These are phyloP conservation scores for Protaetia brevitarsis DNA, from an alignment of 1,140 invertebrate genomes.

Conservation along the genomic window DNA sequence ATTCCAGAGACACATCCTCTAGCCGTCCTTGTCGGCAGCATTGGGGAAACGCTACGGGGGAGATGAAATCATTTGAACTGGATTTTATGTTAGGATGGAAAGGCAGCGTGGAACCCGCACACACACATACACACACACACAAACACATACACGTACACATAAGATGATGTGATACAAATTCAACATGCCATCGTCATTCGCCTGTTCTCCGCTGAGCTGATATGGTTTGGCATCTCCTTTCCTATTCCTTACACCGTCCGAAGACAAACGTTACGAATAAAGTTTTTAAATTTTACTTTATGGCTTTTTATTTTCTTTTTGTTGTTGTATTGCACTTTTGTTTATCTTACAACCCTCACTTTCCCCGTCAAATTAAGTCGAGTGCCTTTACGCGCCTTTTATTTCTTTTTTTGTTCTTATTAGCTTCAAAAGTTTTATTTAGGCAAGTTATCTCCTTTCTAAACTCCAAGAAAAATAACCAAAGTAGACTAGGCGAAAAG, in stretches of 20 bases:
- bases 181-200: conserved; percentile 17
- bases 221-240: conserved; percentile 13
- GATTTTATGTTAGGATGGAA: conserved; percentile 17
- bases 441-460: neutral
- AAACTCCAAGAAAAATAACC: too few relatives aligned
- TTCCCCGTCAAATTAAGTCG: too few relatives aligned
- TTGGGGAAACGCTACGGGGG: conserved; percentile 3
- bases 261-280: neutral
- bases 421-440: neutral
- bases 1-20: conserved; percentile 21
- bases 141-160: neutral
- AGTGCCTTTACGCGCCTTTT: neutral
- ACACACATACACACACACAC: neutral
- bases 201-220: conserved; percentile 16
- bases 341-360: too few relatives aligned
- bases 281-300: conserved; percentile 9
- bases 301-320: neutral
- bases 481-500: conserved; percentile 6
- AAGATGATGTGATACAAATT: conserved; percentile 18
- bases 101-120: conserved; percentile 10
- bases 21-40: neutral
- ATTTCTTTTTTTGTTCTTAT: neutral
- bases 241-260: neutral
- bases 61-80: conserved; percentile 18
- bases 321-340: too few relatives aligned